Evolutionary conservation across 2,797 vertebrate species (phyloP), one percentile per base, ranked within the genome.

Genomic region (Muscicapa comitata): DNA sequence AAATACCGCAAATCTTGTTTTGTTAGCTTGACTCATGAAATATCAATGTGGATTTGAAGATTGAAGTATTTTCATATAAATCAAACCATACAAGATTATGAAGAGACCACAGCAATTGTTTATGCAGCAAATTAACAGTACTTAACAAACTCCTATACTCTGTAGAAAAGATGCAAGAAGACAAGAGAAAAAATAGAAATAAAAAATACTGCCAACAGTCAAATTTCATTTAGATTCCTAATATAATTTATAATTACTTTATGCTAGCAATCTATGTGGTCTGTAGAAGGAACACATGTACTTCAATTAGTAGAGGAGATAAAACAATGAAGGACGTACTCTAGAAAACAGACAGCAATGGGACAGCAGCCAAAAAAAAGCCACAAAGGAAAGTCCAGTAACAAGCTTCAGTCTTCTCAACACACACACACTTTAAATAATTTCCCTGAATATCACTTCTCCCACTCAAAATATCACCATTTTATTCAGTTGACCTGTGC

Each of bases 31-130:
- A 67, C 19, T 33, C 18, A 35, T 7, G 23, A 86, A 88, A 62
- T 10, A 54, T 21, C 20, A 0, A 31, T 0, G 0, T 11, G n/a
- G 35, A 58, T 61, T 88, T 53, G n/a, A 84, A 84, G 17, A 78
- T 0, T 10, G 3, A 83, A 88, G 31, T 24, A 84, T 47, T 75
- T 86, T 38, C 37, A 29, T 3, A 28, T 14, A 83, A 78, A 95
- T 31, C 62, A 86, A 81, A 66, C 10, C 4, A 6, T 33, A 85
- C 3, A 70, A 15, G 16, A 73, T 14, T 15, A 31, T 11, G 21
- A 12, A 68, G 19, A 88, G 14, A 80, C 11, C 35, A 62, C 24
- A 72, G 24, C 29, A 78, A 47, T 24, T 26, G 19, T 43, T 74
- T 53, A 58, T 21, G 14, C 33, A 70, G 23, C 29, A 53, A 50